Base-by-base conservation (phyloP, 2,113 vertebrate species). In the Nycticebus coucang region DNA sequence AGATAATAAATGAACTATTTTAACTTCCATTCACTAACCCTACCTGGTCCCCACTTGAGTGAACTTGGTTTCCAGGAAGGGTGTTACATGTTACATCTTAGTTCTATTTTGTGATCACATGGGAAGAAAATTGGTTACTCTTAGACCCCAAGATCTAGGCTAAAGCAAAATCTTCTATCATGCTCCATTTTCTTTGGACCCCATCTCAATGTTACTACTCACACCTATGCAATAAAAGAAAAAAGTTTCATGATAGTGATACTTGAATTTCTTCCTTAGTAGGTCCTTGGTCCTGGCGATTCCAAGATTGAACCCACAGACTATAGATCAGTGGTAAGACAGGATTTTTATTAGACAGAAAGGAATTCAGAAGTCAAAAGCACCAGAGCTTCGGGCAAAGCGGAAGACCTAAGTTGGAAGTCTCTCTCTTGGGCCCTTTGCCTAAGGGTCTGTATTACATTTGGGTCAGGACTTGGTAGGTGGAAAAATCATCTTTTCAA, bases 121-220 rank as follows among this genome's bases (percentile, higher is more conserved):
- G 45, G 14, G 22, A 87, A 69, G 7, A 18, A 75, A 35, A 3
- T 50, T 50, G 33, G 10, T 84, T 68, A 69, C 41, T 28, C 18
- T 80, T 41, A 14, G 13, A 10, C 1, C 28, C 26, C 4, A 92
- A 59, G 4, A 86, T 15, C 8, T 17, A 89, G 1, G 12, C 1
- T 33, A 68, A 62, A 59, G 19, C 7, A 74, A 55, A 88, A 68
- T 13, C 10, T 14, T 60, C 22, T 8, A 6, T 55, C 18, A 22
- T 5, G 5, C 0, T 15, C 12, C 19, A 15, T 88, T 64, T 66
- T 3, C 28, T 11, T 0, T 9, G 13, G 26, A 8, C 7, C 4
- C 37, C 0, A 6, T 41, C 7, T 19, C 7, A 7, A 41, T 28
- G 9, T 13, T 69, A 19, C 77, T 62, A 64, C 17, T 79, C 11